phyloP scores from a whole-genome alignment of 2,797 vertebrate genomes.

The Graptemys geographica region DNA sequence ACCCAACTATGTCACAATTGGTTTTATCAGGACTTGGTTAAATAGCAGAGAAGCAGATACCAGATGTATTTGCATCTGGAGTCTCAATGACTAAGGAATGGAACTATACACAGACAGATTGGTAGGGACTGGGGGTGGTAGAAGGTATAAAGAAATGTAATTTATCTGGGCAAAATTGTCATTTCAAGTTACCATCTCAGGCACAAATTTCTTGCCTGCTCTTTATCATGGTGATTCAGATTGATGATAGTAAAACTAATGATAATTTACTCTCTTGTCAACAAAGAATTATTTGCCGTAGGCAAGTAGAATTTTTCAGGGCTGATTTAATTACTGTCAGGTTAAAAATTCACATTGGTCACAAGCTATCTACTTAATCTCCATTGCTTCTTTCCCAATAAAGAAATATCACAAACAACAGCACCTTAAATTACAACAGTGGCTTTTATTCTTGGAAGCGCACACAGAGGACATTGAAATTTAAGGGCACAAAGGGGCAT shows the following conservation, averaged over 20 bases:
- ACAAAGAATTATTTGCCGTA: background rate
- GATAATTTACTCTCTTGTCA: background rate
- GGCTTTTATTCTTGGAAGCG: conserved; percentile 9
- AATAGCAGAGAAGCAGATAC: background rate
- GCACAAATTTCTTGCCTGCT: background rate
- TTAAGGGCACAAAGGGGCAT: background rate
- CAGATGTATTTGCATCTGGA: background rate
- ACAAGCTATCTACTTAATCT: background rate
- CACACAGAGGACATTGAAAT: background rate
- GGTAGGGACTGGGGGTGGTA: background rate
- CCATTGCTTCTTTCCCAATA: background rate
- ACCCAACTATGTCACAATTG: background rate
- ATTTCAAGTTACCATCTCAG: background rate
- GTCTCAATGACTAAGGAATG: background rate
- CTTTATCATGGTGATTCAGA: background rate
- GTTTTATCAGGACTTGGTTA: background rate
- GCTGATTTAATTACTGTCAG: background rate
- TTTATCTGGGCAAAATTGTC: background rate
- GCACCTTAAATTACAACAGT: background rate
- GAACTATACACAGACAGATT: background rate
- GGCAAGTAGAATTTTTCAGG: background rate
- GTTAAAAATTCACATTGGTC: background rate
- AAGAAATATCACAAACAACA: background rate
- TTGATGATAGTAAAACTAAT: background rate
- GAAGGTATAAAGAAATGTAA: background rate